A percentile compares a stretch with the other conserved stretches of the same genome.
These are phyloP conservation scores for Leptocoma aspasia DNA, from an alignment of 2,113 vertebrate genomes.

Conservation along the genomic window DNA sequence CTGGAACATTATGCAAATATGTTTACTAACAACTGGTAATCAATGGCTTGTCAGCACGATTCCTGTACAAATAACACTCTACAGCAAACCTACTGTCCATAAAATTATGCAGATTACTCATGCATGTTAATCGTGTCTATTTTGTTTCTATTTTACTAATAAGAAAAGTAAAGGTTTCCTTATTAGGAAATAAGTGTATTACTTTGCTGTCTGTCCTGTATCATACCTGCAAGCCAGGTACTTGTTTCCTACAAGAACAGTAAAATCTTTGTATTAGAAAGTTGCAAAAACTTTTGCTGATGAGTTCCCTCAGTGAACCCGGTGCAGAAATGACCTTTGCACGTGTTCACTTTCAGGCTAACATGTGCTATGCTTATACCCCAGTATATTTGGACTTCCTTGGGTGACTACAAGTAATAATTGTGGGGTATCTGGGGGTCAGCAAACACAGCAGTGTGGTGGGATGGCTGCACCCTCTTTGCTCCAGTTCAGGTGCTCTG, in stretches of 20 bases:
- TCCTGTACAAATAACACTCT: background rate
- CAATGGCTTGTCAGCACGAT: background rate
- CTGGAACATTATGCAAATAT: background rate
- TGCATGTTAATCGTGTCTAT: background rate
- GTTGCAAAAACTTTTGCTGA: background rate
- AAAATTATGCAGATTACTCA: background rate
- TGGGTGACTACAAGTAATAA: background rate
- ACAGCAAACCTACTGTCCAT: background rate
- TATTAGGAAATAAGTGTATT: background rate
- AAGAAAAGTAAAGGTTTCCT: background rate
- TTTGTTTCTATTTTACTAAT: background rate
- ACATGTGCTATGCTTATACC: accelerated
- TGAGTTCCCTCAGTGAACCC: background rate
- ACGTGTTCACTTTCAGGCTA: background rate
- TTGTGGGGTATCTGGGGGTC: accelerated
- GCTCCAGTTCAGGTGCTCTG: background rate
- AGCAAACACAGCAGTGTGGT: background rate
- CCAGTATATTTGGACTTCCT: background rate
- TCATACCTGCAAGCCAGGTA: background rate
- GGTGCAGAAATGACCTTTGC: background rate
- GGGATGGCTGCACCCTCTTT: background rate
- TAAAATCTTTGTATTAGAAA: background rate
- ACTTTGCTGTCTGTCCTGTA: background rate
- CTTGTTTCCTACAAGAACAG: background rate
- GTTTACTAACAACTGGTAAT: background rate